Conservation (phyloP, 1,140 invertebrate genomes). For the Eumeta japonica region DNA sequence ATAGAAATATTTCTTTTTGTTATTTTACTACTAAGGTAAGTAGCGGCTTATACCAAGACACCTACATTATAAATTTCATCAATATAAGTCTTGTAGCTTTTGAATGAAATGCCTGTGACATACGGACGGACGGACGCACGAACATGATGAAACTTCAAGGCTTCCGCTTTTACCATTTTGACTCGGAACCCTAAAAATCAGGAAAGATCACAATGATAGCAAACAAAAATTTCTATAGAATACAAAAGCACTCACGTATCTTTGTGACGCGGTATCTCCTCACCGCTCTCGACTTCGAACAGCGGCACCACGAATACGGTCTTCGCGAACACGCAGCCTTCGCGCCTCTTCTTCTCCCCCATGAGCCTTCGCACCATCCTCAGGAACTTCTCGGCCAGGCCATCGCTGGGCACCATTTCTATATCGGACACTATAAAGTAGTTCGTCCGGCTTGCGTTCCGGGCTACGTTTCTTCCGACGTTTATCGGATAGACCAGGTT, state of each 20-base stretch:
- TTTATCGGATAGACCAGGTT: slow-evolving; percentile 73
- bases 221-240: too few relatives aligned
- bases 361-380: slow-evolving; percentile 59
- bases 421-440: slow-evolving; percentile 77
- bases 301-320: slow-evolving; percentile 70
- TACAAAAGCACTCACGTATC: slow-evolving; percentile 50
- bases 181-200: too few relatives aligned
- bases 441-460: slow-evolving; percentile 60
- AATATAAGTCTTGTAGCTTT: too few relatives aligned
- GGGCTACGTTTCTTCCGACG: slow-evolving; percentile 70
- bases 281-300: slow-evolving; percentile 70
- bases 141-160: too few relatives aligned
- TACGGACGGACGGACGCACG: too few relatives aligned
- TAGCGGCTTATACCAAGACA: too few relatives aligned
- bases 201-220: too few relatives aligned
- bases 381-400: slow-evolving; percentile 63
- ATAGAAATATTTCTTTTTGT: too few relatives aligned
- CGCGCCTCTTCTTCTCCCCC: slow-evolving; percentile 37
- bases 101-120: too few relatives aligned
- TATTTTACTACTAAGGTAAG: too few relatives aligned
- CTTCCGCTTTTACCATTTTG: too few relatives aligned
- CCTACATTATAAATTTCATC: too few relatives aligned
- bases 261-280: slow-evolving; percentile 63
- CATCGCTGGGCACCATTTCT: slow-evolving; percentile 69
- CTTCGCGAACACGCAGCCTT: slow-evolving; percentile 47